These are phyloP conservation scores for Phymorhynchus buccinoides DNA, from an alignment of 1,140 invertebrate species.

Conservation along the genomic window DNA sequence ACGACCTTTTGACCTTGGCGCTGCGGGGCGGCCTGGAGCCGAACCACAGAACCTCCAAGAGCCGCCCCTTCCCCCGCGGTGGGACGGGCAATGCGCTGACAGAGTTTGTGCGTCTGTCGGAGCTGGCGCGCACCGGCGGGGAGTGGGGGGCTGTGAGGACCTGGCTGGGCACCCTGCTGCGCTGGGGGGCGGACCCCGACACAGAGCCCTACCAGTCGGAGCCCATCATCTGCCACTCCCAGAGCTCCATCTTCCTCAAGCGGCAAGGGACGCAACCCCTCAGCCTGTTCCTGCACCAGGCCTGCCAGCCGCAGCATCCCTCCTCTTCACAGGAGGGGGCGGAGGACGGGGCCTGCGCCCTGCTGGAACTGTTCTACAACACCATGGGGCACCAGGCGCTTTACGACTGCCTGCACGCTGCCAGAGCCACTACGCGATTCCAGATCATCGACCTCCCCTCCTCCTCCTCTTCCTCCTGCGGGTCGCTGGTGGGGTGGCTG, in stretches of 20 bases:
- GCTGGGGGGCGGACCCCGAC: constrained; percentile 71
- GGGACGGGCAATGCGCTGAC: constrained; percentile 61
- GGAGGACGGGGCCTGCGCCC: constrained; percentile 52
- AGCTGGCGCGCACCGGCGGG: constrained; percentile 40
- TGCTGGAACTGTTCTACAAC: constrained; percentile 68
- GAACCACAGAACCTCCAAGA: constrained; percentile 54
- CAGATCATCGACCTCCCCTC: constrained; percentile 50
- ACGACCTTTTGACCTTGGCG: constrained; percentile 54
- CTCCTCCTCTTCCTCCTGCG: constrained; percentile 39
- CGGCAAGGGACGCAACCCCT: constrained; percentile 66
- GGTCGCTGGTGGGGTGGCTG: constrained; percentile 55
- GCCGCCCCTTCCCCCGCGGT: constrained; percentile 30
- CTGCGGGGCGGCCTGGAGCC: constrained; percentile 66
- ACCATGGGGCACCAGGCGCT: constrained; percentile 67
- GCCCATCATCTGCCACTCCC: constrained; percentile 70
- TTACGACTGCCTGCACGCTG: constrained; percentile 63
- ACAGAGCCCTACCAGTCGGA: constrained; percentile 70
- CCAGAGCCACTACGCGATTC: constrained; percentile 58
- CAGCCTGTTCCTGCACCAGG: constrained; percentile 65
- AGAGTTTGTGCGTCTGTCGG: constrained; percentile 65
- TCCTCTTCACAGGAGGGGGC: constrained; percentile 47
- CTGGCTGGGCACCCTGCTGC: constrained; percentile 67
- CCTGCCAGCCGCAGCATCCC: constrained; percentile 47
- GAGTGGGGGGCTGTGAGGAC: constrained; percentile 62
- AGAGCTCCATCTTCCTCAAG: constrained; percentile 71